phyloP scores from a whole-genome alignment of 2,113 vertebrate species.

The Myotis lucifugus region DNA sequence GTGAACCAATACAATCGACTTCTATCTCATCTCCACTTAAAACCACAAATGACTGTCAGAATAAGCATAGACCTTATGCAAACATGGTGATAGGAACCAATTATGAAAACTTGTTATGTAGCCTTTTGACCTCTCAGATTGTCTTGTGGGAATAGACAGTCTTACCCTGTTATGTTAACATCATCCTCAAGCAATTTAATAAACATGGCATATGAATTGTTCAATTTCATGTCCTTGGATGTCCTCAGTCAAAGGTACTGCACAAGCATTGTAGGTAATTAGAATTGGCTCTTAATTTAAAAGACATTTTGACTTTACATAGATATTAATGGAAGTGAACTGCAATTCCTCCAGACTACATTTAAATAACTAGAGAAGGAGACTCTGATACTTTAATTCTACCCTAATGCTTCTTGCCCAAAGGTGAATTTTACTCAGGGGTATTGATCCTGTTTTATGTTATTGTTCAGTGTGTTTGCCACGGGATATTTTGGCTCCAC shows the following conservation, averaged over 20 bases:
- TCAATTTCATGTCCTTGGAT: conserved; percentile 64
- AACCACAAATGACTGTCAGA: neutral
- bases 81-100: neutral
- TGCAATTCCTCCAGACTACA: conserved; percentile 29
- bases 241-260: conserved; percentile 47
- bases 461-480: conserved; percentile 45
- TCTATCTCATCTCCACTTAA: neutral
- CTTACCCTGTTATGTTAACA: neutral
- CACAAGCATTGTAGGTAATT: conserved; percentile 50
- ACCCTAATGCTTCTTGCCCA: conserved; percentile 39
- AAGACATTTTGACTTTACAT: conserved; percentile 49
- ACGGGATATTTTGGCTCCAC: conserved; percentile 26
- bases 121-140: neutral
- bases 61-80: neutral
- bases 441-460: conserved; percentile 58
- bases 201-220: neutral
- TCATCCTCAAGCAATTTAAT: conserved; percentile 43
- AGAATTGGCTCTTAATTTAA: conserved; percentile 66
- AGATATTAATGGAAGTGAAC: conserved; percentile 46
- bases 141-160: neutral
- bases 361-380: conserved; percentile 61
- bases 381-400: conserved; percentile 56
- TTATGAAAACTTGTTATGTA: conserved; percentile 9
- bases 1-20: neutral
- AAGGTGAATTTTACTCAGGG: conserved; percentile 71